Base-by-base conservation (phyloP, 2,888 invertebrate species). In the Lymantria monacha region DNA sequence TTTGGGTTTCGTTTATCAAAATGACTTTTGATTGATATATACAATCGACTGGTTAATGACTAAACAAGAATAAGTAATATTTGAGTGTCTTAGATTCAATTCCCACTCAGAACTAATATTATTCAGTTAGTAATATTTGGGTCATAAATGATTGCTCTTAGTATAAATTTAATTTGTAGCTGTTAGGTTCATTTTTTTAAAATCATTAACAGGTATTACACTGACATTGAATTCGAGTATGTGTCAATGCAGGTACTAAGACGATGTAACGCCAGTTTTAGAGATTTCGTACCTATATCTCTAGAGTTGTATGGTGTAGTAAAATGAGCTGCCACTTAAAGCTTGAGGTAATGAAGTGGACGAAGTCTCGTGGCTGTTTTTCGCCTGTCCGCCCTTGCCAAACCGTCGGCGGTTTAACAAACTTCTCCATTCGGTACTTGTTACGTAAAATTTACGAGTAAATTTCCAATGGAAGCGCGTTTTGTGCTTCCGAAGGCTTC, bases 401-500 rank as follows among this genome's bases (percentile, higher is more conserved):
- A 76, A 83, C 89, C 88, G 82, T 72, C 78, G 90, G 87, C 87
- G 83, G 87, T 87, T 85, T 82, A 74, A 66, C 79, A 85, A 90
- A 91, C 76, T 91, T 91, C 81, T 70, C 79, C 77, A 81, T 84
- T 85, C 83, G 82, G 85, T 86, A 85, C 81, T 89, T 89, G 89
- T 89, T 87, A 86, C 84, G 70, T 70, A 74, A 87, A 90, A 90
- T 90, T 89, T 90, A 90, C 89, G 87, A 85, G 83, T 88, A 89
- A 89, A 91, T 90, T 89, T 90, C 87, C 87, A 88, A 84, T 87
- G 79, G 82, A 75, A 79, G 71, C 66, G 73, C 77, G 82, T 79
- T 81, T 81, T 80, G 81, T 83, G 84, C 76, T 79, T 75, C 76
- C 77, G 76, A 74, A 77, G 81, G 84, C 86, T 85, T 87, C 81